These are phyloP conservation scores for Onychostruthus taczanowskii DNA, from an alignment of 2,113 vertebrate species.

Conservation along the genomic window DNA sequence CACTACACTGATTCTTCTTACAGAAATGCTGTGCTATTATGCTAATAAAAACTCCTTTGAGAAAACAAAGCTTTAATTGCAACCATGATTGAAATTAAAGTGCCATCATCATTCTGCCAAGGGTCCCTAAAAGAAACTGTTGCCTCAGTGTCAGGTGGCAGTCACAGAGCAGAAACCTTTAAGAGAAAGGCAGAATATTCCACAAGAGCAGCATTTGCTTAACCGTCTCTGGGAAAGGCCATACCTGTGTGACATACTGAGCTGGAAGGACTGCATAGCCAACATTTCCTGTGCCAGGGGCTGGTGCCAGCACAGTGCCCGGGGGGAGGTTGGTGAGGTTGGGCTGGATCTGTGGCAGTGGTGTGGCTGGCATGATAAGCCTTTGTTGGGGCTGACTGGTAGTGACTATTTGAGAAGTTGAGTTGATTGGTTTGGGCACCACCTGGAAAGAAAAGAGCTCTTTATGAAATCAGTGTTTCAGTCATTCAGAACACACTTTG, in stretches of 20 bases:
- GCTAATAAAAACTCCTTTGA: background rate
- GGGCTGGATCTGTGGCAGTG: slow-evolving; percentile 94
- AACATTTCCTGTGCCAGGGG: slow-evolving; percentile 87
- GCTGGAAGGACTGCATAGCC: slow-evolving; percentile 95
- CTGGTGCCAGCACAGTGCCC: slow-evolving; percentile 90
- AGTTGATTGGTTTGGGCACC: slow-evolving; percentile 87
- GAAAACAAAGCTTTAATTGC: background rate
- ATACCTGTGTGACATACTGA: slow-evolving; percentile 95
- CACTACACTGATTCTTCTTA: background rate
- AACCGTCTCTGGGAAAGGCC: background rate
- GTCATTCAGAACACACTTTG: background rate
- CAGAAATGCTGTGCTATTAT: background rate
- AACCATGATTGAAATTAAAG: background rate
- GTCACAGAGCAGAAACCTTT: background rate
- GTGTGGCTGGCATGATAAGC: slow-evolving; percentile 97
- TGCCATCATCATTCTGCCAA: background rate
- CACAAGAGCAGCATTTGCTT: background rate
- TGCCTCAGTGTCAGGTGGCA: background rate
- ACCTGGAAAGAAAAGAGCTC: slow-evolving; percentile 73
- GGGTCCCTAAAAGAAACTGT: background rate
- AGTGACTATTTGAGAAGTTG: slow-evolving; percentile 86
- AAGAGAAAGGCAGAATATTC: background rate
- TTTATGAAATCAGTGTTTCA: background rate
- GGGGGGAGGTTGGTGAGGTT: slow-evolving; percentile 95
- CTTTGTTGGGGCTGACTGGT: slow-evolving; percentile 90